Evolutionary conservation across 2,113 vertebrate species (phyloP).

Genomic region (Peromyscus leucopus): DNA sequence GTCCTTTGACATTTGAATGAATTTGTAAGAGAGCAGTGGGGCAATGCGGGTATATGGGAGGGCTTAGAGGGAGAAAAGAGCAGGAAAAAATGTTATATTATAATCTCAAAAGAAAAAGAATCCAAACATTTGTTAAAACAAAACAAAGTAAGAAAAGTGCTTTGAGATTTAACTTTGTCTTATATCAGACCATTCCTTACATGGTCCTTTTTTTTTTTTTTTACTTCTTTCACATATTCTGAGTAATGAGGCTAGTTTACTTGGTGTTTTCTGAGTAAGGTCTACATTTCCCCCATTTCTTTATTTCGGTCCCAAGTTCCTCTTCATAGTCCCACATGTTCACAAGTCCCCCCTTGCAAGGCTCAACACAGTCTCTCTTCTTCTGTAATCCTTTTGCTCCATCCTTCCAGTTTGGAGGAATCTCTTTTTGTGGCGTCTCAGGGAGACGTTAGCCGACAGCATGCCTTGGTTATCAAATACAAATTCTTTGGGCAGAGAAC

Average conservation of each 20-base stretch:
- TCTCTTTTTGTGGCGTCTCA: background rate
- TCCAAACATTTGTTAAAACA: background rate
- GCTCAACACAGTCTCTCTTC: background rate
- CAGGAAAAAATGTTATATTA: background rate
- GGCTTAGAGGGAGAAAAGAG: background rate
- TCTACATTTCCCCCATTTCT: background rate
- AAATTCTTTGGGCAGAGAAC: background rate
- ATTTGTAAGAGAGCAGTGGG: background rate
- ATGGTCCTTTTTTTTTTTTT: too few species aligned
- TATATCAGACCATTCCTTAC: background rate
- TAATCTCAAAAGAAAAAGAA: background rate
- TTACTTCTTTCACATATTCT: background rate
- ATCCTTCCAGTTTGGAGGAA: background rate
- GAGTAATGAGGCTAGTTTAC: background rate
- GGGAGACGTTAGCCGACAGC: background rate
- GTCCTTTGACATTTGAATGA: background rate
- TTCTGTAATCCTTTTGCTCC: background rate
- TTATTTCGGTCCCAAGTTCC: background rate
- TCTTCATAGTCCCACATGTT: background rate
- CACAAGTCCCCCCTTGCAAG: background rate
- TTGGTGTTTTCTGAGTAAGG: conserved; percentile 14
- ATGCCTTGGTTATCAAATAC: background rate
- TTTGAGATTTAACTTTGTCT: conserved; percentile 40
- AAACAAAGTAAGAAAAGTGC: background rate
- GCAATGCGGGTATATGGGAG: background rate